These are phyloP conservation scores for Burhinus oedicnemus DNA, from an alignment of 2,113 vertebrate species.

Conservation along the genomic window DNA sequence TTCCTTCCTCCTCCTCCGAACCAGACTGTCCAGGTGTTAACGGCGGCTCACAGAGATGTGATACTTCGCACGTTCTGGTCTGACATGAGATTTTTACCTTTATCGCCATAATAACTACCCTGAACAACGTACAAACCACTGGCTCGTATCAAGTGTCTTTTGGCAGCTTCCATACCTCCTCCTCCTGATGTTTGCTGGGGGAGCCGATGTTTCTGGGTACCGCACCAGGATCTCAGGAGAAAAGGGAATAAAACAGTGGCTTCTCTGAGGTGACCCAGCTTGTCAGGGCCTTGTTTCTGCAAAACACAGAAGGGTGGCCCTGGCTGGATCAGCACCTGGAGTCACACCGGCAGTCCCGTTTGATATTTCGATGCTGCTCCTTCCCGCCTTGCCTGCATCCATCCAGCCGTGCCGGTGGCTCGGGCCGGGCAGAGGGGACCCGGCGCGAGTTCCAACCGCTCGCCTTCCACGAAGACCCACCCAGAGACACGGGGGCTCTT, in stretches of 20 bases:
- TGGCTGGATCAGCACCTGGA: neutral
- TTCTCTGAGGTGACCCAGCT: neutral
- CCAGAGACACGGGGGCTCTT: neutral
- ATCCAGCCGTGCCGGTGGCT: fast-evolving
- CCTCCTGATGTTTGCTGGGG: neutral
- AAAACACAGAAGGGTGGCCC: neutral
- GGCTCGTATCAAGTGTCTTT: too few relatives aligned
- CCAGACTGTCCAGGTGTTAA: neutral
- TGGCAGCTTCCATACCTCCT: neutral
- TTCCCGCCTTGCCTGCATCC: fast-evolving
- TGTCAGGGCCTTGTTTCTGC: fast-evolving
- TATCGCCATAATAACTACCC: neutral
- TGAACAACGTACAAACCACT: too few relatives aligned
- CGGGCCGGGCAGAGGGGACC: neutral
- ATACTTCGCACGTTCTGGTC: neutral
- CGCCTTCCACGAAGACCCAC: neutral
- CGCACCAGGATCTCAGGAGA: fast-evolving
- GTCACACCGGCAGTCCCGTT: fast-evolving
- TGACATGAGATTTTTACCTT: neutral
- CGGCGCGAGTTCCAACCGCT: neutral
- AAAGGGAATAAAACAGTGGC: neutral
- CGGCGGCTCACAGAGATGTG: neutral
- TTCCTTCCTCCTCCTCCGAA: neutral
- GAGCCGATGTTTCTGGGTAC: neutral
- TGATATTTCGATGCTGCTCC: fast-evolving